Percentiles rank a stretch among this genome's conserved stretches.
These are phyloP conservation scores for Eptatretus burgeri DNA, from an alignment of 2,113 vertebrate genomes.

Conservation along the genomic window DNA sequence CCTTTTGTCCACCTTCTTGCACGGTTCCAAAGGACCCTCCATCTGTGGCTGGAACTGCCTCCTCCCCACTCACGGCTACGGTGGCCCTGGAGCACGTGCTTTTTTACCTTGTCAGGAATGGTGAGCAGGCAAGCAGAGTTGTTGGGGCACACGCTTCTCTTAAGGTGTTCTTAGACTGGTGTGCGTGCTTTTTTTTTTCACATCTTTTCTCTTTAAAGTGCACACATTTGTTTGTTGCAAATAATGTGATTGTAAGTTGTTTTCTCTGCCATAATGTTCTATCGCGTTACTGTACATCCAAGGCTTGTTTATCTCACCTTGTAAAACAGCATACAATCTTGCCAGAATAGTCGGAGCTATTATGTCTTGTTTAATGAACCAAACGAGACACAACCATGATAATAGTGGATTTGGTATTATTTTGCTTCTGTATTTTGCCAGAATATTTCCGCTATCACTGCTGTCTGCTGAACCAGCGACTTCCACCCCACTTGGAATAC, in stretches of 20 bases:
- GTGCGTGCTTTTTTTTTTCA: no score
- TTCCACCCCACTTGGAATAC: slow-evolving; percentile 2
- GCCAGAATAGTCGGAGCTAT: neutral
- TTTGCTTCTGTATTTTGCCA: slow-evolving; percentile 5
- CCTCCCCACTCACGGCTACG: no score
- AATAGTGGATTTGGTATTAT: neutral
- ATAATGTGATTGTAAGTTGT: slow-evolving; percentile 17
- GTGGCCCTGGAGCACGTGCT: no score
- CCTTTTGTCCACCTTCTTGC: no score
- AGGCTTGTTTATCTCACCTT: slow-evolving; percentile 24
- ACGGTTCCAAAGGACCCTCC: no score
- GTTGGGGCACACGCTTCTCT: no score
- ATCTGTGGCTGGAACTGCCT: no score
- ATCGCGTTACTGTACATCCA: slow-evolving; percentile 93
- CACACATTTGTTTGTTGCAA: slow-evolving; percentile 44
- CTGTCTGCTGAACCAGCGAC: slow-evolving; percentile 2
- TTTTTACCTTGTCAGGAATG: no score
- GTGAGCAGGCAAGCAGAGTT: no score
- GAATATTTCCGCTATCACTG: neutral
- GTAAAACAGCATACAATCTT: neutral
- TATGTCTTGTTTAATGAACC: neutral
- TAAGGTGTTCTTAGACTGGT: no score
- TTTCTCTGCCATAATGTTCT: slow-evolving; percentile 28
- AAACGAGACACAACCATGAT: neutral
- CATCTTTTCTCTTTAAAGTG: slow-evolving; percentile 27